Conservation (phyloP, 2,797 vertebrate species). For the Oreochromis grahami region DNA sequence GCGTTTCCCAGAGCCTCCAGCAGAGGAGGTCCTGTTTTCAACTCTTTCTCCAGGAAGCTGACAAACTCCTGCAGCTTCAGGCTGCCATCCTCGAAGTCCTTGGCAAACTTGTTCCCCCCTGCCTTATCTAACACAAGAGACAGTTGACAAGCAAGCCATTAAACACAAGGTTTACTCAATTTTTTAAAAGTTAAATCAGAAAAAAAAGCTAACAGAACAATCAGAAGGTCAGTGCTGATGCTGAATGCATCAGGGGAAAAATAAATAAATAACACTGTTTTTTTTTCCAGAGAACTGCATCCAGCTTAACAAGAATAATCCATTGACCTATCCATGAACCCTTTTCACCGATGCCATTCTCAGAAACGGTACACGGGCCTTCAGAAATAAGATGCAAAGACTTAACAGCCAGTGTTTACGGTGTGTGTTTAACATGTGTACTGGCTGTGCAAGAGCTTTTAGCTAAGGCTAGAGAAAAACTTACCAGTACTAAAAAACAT, state of each 20-base stretch:
- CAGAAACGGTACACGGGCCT: background rate
- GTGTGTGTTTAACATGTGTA: background rate
- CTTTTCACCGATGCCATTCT: background rate
- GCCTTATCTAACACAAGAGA: constrained; percentile 84
- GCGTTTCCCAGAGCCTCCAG: constrained; percentile 91
- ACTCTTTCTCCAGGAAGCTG: constrained; percentile 87
- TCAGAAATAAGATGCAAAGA: background rate
- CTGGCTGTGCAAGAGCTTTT: background rate
- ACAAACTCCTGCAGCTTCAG: constrained; percentile 94
- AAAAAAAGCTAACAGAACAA: background rate
- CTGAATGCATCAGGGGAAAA: background rate
- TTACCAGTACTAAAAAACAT: background rate
- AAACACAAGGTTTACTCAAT: background rate
- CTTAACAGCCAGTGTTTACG: background rate
- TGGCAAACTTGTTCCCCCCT: constrained; percentile 94
- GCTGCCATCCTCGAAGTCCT: constrained; percentile 97
- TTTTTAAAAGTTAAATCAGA: background rate
- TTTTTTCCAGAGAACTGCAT: background rate
- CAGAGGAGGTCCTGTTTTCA: constrained; percentile 85
- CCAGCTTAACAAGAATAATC: background rate
- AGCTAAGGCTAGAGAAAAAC: background rate
- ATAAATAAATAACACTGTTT: background rate
- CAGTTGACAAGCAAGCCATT: background rate
- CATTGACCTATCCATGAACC: background rate
- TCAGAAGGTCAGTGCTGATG: background rate